Evolutionary conservation across 2,113 vertebrate species (phyloP).

Genomic region (Hemiprocne comata): DNA sequence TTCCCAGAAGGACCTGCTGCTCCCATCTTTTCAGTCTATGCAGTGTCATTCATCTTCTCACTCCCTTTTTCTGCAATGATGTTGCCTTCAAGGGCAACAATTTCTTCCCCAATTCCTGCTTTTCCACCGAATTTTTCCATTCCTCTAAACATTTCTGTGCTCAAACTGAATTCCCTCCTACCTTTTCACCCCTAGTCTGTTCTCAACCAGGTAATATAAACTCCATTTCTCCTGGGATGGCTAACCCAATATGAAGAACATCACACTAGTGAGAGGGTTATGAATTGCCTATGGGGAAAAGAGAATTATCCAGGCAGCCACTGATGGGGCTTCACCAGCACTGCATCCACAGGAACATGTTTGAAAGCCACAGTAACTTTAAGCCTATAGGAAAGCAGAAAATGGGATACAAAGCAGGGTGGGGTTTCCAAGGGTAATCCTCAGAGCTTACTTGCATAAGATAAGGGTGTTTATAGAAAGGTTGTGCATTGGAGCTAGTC

Average conservation of each 20-base stretch:
- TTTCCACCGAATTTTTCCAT: background rate
- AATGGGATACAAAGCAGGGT: background rate
- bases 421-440: background rate
- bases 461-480: background rate
- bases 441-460: background rate
- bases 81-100: background rate
- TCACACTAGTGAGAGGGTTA: background rate
- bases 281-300: background rate
- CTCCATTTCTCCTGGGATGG: background rate
- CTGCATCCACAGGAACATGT: background rate
- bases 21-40: background rate
- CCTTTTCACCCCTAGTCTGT: background rate
- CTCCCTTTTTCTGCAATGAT: background rate
- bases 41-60: background rate
- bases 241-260: background rate
- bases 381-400: background rate
- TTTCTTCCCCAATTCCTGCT: background rate
- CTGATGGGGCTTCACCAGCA: background rate
- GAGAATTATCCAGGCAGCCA: background rate
- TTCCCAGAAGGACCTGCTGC: background rate
- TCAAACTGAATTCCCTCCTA: background rate
- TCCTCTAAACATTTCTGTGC: background rate
- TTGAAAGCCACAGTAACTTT: background rate
- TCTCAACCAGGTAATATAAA: background rate
- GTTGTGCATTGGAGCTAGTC: background rate